phyloP scores from a whole-genome alignment of 2,797 vertebrate genomes.

The Gymnothorax javanicus region DNA sequence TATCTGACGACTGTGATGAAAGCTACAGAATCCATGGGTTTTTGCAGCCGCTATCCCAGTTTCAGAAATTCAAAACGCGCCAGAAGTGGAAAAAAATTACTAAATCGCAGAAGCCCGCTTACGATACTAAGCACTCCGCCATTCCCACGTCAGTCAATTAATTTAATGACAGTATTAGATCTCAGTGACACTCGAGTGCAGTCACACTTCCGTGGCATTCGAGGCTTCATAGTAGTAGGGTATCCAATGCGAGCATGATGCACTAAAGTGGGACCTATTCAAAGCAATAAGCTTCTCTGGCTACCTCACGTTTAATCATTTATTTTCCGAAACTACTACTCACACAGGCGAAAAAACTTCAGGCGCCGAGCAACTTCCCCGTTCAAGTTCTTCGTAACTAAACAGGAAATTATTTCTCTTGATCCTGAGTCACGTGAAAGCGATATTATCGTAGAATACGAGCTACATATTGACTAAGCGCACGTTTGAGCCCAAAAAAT shows the following conservation, averaged over 20 bases:
- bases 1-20: too few relatives aligned
- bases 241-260: too few relatives aligned
- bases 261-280: neutral
- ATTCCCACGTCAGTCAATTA: neutral
- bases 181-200: neutral
- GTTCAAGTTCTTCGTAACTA: neutral
- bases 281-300: neutral
- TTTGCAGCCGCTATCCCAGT: neutral
- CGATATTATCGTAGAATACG: too few relatives aligned
- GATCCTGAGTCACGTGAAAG: neutral
- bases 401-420: neutral
- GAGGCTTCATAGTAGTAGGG: neutral
- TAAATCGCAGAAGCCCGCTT: neutral
- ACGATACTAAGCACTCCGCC: neutral
- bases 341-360: neutral
- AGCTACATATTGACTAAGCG: too few relatives aligned
- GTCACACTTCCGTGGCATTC: neutral
- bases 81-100: neutral
- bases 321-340: neutral
- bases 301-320: neutral
- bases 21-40: neutral
- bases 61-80: neutral
- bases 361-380: neutral
- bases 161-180: neutral
- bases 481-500: too few relatives aligned